Conservation (phyloP, 2,113 vertebrate genomes). For the Stictonetta naevosa region DNA sequence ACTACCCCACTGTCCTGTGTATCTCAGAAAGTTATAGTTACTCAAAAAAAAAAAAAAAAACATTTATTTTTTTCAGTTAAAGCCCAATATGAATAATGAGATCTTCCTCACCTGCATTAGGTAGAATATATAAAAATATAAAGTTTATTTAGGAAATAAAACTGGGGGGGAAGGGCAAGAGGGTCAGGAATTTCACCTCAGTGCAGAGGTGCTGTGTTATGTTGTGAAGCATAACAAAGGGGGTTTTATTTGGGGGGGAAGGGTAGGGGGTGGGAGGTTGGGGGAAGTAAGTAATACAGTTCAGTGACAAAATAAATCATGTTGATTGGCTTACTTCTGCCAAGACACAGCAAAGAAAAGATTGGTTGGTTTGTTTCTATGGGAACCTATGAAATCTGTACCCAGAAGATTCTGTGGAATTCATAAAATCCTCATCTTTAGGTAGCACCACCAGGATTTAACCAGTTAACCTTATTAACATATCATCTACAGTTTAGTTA, state of each 20-base stretch:
- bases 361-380: slow-evolving; percentile 16
- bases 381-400: slow-evolving; percentile 13
- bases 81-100: not conserved
- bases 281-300: not conserved
- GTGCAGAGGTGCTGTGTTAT: not conserved
- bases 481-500: not conserved
- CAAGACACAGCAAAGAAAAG: not conserved
- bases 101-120: not conserved
- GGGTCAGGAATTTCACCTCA: not conserved
- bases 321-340: not conserved
- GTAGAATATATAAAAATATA: not conserved
- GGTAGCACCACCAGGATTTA: not conserved
- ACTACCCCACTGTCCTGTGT: not conserved
- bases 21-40: not conserved
- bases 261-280: no score
- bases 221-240: not conserved
- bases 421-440: not conserved
- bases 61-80: not conserved
- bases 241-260: not conserved
- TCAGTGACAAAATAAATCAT: not conserved
- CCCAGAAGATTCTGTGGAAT: not conserved
- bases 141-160: not conserved
- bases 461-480: not conserved
- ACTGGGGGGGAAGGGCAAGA: rapidly evolving
- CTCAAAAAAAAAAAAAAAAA: not conserved